Base-by-base conservation (phyloP, 2,113 vertebrate species). In the Syrmaticus mikado region DNA sequence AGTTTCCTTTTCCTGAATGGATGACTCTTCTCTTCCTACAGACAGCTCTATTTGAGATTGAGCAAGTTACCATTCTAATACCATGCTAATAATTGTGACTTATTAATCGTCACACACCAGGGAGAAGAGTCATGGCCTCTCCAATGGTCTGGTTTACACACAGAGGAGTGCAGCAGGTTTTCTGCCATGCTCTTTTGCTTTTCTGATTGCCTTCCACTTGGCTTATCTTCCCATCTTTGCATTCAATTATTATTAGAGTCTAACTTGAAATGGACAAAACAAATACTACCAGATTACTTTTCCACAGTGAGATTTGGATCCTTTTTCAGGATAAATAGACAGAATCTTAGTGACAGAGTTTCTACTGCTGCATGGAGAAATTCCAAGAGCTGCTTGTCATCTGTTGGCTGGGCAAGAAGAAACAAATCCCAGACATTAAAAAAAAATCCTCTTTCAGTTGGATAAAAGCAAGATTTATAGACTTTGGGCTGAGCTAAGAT, bases 371-470 rank as follows among this genome's bases (percentile, higher is more conserved):
- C 71, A 77, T 28, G 78, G 66, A 79, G 70, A 87, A 90, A 91
- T 96, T 94, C 75, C 71, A 85, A 87, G 88, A 75, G 45, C 30
- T 65, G 21, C 55, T 72, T 80, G 85, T 85, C 72, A 89, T 79
- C 48, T 52, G 3, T 70, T 96, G 90, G 82, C 87, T 38, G n/a
- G 8, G 5, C 46, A 28, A 82, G 40, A 71, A 62, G 71, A 79
- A 71, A 82, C 61, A 91, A 36, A 15, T 10, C 16, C 15, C 40
- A 87, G 67, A 87, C 66, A 86, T 81, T 25, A 0, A 1, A 28
- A 80, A 64, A 45, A 38, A 32, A 27, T 2, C 13, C 14, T n/a
- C 62, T 91, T 84, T 60, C 64, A 67, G 43, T 61, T 62, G 19
- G 60, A 78, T 58, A 79, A 81, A 85, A 55, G 1, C 4, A 58